Percentiles rank a stretch among this genome's conserved stretches.
Conservation (phyloP, 2,888 invertebrate species). For the Dolomedes plantarius region DNA sequence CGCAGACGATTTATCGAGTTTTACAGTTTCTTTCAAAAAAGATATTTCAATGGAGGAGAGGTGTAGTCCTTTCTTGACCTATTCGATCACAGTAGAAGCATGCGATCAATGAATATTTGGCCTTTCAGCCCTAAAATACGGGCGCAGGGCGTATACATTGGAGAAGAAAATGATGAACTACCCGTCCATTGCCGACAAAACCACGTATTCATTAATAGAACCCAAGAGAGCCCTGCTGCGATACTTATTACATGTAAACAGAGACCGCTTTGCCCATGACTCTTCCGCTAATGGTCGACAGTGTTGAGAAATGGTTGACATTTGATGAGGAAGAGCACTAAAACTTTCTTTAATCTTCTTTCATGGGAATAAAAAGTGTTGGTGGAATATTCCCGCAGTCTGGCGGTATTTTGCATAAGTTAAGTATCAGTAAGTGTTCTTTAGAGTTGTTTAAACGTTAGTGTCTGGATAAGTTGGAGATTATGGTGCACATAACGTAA, state of each 20-base stretch:
- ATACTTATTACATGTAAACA: slow-evolving; percentile 60
- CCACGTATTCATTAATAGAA: slow-evolving; percentile 61
- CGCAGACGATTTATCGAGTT: not conserved
- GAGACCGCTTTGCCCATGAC: slow-evolving; percentile 28
- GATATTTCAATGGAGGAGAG: not conserved
- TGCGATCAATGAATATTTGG: slow-evolving; percentile 28
- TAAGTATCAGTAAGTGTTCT: not conserved
- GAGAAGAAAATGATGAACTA: slow-evolving; percentile 32
- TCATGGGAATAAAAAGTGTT: slow-evolving; percentile 37
- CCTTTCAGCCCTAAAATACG: slow-evolving; percentile 27
- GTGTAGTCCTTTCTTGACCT: not conserved
- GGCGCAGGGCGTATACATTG: slow-evolving; percentile 22
- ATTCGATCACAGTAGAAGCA: not conserved
- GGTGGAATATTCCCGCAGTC: slow-evolving; percentile 35
- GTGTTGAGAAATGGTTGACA: slow-evolving; percentile 47
- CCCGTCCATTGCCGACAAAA: slow-evolving; percentile 31
- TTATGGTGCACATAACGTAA: not conserved
- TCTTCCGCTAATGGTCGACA: slow-evolving; percentile 42
- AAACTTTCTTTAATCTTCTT: slow-evolving; percentile 66
- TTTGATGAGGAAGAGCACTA: slow-evolving; percentile 38
- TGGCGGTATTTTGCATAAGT: slow-evolving; percentile 6
- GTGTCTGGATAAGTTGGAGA: not conserved
- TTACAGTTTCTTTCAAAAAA: not conserved
- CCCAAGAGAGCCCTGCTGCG: slow-evolving; percentile 38
- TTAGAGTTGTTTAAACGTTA: not conserved